A percentile compares a stretch with the other conserved stretches of the same genome.
Evolutionary conservation across 2,888 invertebrate genomes (phyloP).

Genomic region (Sinodicranocentrus sp.): DNA sequence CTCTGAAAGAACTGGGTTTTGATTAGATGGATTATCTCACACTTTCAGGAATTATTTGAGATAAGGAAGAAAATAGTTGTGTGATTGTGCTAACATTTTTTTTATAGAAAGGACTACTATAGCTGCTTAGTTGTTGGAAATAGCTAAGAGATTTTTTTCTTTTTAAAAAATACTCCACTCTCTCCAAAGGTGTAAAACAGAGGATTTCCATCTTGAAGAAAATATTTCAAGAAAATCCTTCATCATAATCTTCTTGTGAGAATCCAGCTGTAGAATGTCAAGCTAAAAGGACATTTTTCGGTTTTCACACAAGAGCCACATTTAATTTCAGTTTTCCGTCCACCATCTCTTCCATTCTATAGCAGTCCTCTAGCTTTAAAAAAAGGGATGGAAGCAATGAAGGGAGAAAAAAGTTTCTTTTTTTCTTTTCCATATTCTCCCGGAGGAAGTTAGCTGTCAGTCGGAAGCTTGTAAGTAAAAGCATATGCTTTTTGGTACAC

Average conservation of each 20-base stretch:
- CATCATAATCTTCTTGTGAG: background rate
- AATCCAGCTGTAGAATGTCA: constrained; percentile 38
- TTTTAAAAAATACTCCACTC: too few species aligned
- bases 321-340: background rate
- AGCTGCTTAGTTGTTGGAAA: too few species aligned
- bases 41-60: too few species aligned
- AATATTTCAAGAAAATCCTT: constrained; percentile 6
- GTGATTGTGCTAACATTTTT: too few species aligned
- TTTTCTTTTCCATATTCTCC: constrained; percentile 35
- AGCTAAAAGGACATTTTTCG: constrained; percentile 30
- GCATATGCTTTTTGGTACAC: constrained; percentile 42
- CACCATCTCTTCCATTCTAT: background rate
- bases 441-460: constrained; percentile 61
- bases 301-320: constrained; percentile 14
- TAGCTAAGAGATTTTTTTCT: too few species aligned
- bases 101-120: too few species aligned
- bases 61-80: too few species aligned
- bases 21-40: too few species aligned
- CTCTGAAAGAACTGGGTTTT: too few species aligned
- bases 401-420: background rate
- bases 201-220: too few species aligned
- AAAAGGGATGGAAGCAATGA: constrained; percentile 32
- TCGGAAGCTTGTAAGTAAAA: constrained; percentile 44
- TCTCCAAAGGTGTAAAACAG: too few species aligned
- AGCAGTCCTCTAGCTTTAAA: background rate